Percentiles rank a stretch among this genome's conserved stretches.
Conservation (phyloP, 1,140 invertebrate genomes). For the Drosophila teissieri region DNA sequence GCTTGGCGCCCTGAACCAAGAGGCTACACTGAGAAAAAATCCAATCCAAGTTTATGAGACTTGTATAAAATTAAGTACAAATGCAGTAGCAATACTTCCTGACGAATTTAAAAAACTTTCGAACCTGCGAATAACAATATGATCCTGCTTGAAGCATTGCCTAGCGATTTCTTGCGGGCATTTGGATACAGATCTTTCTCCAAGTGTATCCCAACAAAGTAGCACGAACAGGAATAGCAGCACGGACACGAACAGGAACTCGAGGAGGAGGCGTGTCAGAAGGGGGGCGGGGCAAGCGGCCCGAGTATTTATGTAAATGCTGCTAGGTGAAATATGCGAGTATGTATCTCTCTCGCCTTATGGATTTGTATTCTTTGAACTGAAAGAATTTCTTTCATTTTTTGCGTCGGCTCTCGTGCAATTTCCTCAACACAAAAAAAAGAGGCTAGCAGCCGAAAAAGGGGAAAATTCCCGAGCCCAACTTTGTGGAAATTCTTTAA, state of each 20-base stretch:
- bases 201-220: constrained; percentile 27
- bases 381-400: constrained; percentile 59
- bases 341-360: constrained; percentile 51
- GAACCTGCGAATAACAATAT: too few relatives aligned
- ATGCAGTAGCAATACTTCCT: too few relatives aligned
- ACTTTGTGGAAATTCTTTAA: constrained; percentile 48
- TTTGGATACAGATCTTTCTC: neutral
- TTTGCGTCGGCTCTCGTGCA: constrained; percentile 31
- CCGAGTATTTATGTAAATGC: constrained; percentile 47
- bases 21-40: constrained; percentile 6
- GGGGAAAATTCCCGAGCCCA: constrained; percentile 32
- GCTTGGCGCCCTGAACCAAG: constrained; percentile 10
- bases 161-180: too few relatives aligned
- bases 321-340: constrained; percentile 40
- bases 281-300: constrained; percentile 12
- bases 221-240: constrained; percentile 35
- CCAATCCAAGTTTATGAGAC: too few relatives aligned
- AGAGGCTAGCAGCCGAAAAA: constrained; percentile 20
- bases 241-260: constrained; percentile 30
- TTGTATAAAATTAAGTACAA: too few relatives aligned
- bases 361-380: constrained; percentile 57
- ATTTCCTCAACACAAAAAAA: constrained; percentile 39
- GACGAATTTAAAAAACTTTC: too few relatives aligned
- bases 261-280: neutral
- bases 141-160: too few relatives aligned